These are phyloP conservation scores for Plodia interpunctella DNA, from an alignment of 1,140 invertebrate genomes.

Conservation along the genomic window DNA sequence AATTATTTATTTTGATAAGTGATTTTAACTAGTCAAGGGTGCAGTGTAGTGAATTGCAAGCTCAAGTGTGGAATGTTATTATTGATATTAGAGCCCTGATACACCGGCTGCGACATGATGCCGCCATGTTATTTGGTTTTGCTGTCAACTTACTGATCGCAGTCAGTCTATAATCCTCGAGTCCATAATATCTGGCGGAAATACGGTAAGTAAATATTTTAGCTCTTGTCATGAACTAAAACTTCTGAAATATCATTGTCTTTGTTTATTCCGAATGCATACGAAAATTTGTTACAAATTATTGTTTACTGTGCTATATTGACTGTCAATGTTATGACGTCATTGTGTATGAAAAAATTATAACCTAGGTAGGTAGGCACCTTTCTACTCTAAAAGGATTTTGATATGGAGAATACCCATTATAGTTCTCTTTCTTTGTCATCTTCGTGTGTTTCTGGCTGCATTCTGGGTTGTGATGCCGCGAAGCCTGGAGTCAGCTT, in stretches of 20 bases:
- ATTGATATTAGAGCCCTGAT: slow-evolving; percentile 38
- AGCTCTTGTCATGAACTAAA: slow-evolving; percentile 8
- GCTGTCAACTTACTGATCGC: slow-evolving; percentile 65
- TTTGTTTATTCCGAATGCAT: not conserved
- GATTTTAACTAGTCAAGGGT: slow-evolving; percentile 43
- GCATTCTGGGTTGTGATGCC: no score
- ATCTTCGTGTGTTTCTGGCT: no score
- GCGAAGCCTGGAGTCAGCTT: no score
- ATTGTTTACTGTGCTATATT: slow-evolving; percentile 71
- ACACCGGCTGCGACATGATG: slow-evolving; percentile 70
- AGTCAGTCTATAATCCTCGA: slow-evolving; percentile 44
- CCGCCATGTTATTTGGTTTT: slow-evolving; percentile 75
- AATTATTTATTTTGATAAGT: slow-evolving; percentile 58
- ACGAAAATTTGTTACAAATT: slow-evolving; percentile 22
- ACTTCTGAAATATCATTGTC: slow-evolving; percentile 9
- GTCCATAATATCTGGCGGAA: slow-evolving; percentile 37
- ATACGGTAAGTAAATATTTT: slow-evolving; percentile 30
- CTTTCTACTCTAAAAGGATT: no score
- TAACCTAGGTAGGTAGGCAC: not conserved
- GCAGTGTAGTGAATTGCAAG: slow-evolving; percentile 34
- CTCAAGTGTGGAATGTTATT: slow-evolving; percentile 25
- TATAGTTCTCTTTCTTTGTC: no score
- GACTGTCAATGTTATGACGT: slow-evolving; percentile 70
- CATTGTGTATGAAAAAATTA: slow-evolving; percentile 29
- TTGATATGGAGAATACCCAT: no score